phyloP scores from a whole-genome alignment of 2,797 vertebrate species.

The Anguilla obscura region DNA sequence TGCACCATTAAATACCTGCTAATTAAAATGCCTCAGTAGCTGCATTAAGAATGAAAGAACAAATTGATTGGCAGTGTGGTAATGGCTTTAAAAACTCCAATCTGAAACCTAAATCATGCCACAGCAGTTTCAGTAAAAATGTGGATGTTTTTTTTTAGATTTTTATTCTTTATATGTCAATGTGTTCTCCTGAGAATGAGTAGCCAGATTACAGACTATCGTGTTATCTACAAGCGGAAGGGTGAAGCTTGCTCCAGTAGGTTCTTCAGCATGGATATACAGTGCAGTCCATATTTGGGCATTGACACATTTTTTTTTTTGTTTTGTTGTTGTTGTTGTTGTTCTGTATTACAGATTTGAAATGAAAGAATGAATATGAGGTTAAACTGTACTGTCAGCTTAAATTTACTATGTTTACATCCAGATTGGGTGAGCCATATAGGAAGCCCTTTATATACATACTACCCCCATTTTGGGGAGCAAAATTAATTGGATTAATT shows the following conservation, averaged over 20 bases:
- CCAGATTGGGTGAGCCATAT: no score
- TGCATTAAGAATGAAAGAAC: constrained; percentile 10
- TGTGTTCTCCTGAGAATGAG: not conserved
- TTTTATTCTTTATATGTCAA: not conserved
- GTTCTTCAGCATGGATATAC: constrained; percentile 35
- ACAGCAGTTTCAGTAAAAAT: not conserved
- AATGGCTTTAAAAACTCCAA: not conserved
- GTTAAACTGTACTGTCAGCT: no score
- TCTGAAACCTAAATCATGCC: not conserved
- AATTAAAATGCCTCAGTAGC: constrained; percentile 18
- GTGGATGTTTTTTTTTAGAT: not conserved
- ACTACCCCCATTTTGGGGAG: no score
- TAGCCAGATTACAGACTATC: not conserved
- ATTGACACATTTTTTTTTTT: not conserved
- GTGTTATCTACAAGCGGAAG: not conserved
- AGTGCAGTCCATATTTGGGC: not conserved
- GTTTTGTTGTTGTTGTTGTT: constrained; percentile 26
- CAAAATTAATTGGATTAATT: not conserved
- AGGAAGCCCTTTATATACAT: no score
- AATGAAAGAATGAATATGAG: no score
- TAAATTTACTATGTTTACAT: no score
- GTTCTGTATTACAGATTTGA: constrained; percentile 2
- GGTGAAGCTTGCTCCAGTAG: not conserved
- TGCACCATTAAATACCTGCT: constrained; percentile 1
- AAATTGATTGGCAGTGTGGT: constrained; percentile 12